Base-by-base conservation (phyloP, 2,888 invertebrate genomes). In the Caradrina clavipalpis region DNA sequence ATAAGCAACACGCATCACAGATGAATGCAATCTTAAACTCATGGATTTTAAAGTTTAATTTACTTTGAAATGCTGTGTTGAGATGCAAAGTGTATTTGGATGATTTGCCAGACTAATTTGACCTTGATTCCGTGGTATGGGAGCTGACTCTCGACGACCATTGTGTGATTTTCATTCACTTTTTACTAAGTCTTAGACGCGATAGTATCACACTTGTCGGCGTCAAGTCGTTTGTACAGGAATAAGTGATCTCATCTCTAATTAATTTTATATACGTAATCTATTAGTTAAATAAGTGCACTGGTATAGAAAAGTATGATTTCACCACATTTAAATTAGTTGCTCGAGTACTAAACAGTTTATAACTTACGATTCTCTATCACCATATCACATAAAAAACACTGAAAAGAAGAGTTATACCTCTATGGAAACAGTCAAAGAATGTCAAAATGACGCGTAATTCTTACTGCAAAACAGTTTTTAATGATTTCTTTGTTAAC, bases 51-150 rank as follows among this genome's bases (percentile, higher is more conserved):
- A 73, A 80, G 84, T 65, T 45, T 17, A 70, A 68, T 82, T 85
- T 81, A 10, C 56, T 56, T 62, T 82, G 69, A 5, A 39, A 22
- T 4, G 6, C 45, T 65, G 60, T 57, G 69, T 74, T 76, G 75
- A 86, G 76, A 83, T 87, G 86, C 80, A 82, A 85, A 83, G 86
- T 84, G 89, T 89, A 91, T 91, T 90, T 89, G 87, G 90, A 90
- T 90, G 91, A 92, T 91, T 93, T 90, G 89, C 91, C 89, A 91
- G 92, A 93, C 91, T 90, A 93, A 91, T 92, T 92, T 93, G 93
- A 95, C 95, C 95, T 92, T 94, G 94, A 94, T 95, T 93, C 92
- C 85, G 87, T 61, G 86, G 82, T 86, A 89, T 90, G 92, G 89
- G 92, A 92, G 90, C 90, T 86, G 84, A 90, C 92, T 92, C 91